Base-by-base conservation (phyloP, 64 coral and sea anemone species). In the Pachyseris speciosa region DNA sequence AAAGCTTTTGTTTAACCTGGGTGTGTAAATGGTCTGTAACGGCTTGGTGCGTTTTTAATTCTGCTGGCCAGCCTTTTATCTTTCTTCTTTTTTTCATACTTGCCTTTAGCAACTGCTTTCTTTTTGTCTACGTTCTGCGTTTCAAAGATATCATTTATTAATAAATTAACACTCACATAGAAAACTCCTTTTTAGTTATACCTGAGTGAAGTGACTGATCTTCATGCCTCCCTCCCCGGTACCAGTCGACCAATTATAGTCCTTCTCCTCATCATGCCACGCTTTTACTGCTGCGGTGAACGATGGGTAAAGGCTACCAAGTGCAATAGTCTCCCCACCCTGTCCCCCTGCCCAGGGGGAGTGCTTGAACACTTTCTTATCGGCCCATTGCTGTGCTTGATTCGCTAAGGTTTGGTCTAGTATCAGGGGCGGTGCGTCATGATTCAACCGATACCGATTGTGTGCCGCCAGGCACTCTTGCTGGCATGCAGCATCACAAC, bases 231-330 rank as follows among this genome's bases (percentile, higher is more conserved):
- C 57, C 3, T 75, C 83, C 9, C 59, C 58, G 12, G 11, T 55
- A 29, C 86, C 91, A 49, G 57, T 96, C 10, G 61, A 72, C 94
- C 94, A 96, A 86, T 96, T 86, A 78, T 84, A 89, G 85, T 96
- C 91, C 57, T 90, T 93, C 71, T 93, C 94, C 27, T 96, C 94
- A 19, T 96, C 94, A 68, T 96, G 94, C 94, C 94, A 96, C 27
- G 94, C 94, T 72, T 96, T 96, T 5, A 96, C 91, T 8, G 94
- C 94, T 22, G 94, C 90, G 5, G 89, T 96, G 78, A 96, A 96
- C 39, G 90, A 85, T 72, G 90, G 75, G 70, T 90, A 96, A 33
- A 96, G 76, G 57, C 90, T 69, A n/a, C 94, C 94, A 5, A 96
- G 72, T 9, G 94, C 94, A 7, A 96, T 96, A 9, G 86, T 78